Evolutionary conservation across 2,888 invertebrate species (phyloP).

Genomic region (Caenorhabditis becei): DNA sequence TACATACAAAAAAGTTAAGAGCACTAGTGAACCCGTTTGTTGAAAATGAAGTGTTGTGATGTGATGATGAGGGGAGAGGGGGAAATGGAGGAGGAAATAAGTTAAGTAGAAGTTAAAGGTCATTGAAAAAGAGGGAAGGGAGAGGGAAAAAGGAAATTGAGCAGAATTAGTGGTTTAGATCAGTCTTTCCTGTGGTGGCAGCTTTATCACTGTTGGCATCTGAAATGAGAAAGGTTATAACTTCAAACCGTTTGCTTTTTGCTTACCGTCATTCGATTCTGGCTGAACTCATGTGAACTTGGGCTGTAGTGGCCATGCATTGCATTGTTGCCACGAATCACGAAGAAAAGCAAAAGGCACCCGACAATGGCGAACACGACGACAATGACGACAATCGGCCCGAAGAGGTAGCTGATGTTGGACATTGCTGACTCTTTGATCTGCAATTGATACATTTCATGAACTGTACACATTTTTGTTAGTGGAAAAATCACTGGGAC

Average conservation of each 20-base stretch:
- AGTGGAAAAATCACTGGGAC: background rate
- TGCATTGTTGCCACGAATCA: constrained; percentile 75
- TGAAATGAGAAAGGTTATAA: constrained; percentile 25
- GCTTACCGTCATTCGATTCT: constrained; percentile 65
- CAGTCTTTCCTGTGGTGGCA: constrained; percentile 74
- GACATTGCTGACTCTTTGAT: constrained; percentile 67
- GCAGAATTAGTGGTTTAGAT: constrained; percentile 62
- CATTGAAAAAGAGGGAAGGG: constrained; percentile 25
- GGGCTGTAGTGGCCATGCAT: constrained; percentile 79
- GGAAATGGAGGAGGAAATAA: constrained; percentile 19
- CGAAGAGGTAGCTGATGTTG: constrained; percentile 74
- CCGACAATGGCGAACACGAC: constrained; percentile 76
- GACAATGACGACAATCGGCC: constrained; percentile 73
- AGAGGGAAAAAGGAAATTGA: constrained; percentile 10
- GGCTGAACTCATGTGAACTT: constrained; percentile 71
- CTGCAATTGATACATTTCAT: constrained; percentile 52
- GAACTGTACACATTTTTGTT: background rate
- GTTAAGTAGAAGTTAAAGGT: constrained; percentile 56
- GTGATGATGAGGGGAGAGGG: constrained; percentile 7
- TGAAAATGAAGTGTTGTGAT: constrained; percentile 47
- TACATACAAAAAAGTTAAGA: constrained; percentile 56
- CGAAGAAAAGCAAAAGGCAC: constrained; percentile 76
- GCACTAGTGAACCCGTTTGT: constrained; percentile 59
- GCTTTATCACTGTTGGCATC: constrained; percentile 74
- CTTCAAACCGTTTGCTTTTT: background rate